Base-by-base conservation (phyloP, 2,113 vertebrate species). In the Brienomyrus brachyistius region DNA sequence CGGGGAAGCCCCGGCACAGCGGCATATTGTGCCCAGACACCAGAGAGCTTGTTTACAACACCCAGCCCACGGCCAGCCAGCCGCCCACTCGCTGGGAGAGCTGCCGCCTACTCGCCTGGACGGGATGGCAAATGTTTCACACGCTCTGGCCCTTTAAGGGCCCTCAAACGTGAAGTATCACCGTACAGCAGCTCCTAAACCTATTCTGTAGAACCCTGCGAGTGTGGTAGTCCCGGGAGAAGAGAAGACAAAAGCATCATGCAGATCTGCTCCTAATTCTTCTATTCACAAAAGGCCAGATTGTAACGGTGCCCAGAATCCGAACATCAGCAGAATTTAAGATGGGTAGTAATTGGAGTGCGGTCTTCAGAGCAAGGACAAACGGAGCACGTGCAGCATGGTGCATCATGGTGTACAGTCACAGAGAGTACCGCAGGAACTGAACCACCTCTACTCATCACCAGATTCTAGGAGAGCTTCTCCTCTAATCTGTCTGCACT, bases 381-480 rank as follows among this genome's bases (percentile, higher is more conserved):
- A 87, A 23, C 70, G 85, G 91, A 90, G 89, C 86, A 35, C 6
- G 35, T 91, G 91, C 93, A 92, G 91, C 94, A 94, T 94, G 94
- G 90, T 89, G 56, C 80, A 90, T 10, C 48, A 91, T 62, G 92
- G 92, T 93, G 90, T 50, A 15, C 89, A 90, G 91, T 89, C 91
- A 91, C 90, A 91, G 31, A 88, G 23, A 62, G 47, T 2, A 80
- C 27, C 27, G 19, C 74, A 40, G 35, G 74, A 80, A 9, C 74
- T 5, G 74, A 17, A 80, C 4, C 70, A 80, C 27, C 74, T 17
- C 27, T 80, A 0, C 74, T 62, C 56, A n/a, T n/a, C n/a, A 62
- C 23, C 56, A n/a, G 23, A 62, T n/a, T 62, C 56, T 62, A 62
- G 21, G 21, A 3, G 7, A 62, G 7, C 56, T 70, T 27, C 62